Evolutionary conservation across 2,797 vertebrate species (phyloP), one percentile per base, ranked within the genome.

Genomic region (Centroberyx gerrardi): DNA sequence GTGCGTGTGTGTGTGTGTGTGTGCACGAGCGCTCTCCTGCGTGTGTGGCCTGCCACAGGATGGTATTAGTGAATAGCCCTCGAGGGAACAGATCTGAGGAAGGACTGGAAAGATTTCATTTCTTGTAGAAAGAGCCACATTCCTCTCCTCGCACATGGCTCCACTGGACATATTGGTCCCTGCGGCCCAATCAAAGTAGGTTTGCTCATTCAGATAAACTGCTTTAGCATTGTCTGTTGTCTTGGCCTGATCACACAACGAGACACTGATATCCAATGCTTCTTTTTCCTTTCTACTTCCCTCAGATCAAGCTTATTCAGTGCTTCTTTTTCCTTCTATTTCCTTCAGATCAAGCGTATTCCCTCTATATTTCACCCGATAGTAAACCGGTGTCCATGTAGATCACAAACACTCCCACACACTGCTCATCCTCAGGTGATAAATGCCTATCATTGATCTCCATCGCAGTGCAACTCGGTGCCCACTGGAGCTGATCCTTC

Each of bases 381-480:
- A 53, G 58, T 82, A 80, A 90, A 87, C 81, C 15, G 27, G 44
- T 72, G 68, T 80, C 78, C 67, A 71, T 52, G 77, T 88, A 83
- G 72, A 82, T 87, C 78, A 88, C 73, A 72, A 74, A 67, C 68
- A 72, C 71, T 52, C 83, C 86, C 85, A 84, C 80, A 54, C 72
- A 38, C 66, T 58, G 72, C 31, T 69, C 67, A 82, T 93, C 88
- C 81, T 83, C 73, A 58, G 86, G 91, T 92, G 88, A 91, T 93
- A 87, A 93, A 90, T 86, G 85, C 83, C 85, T 70, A 73, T 87
- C 88, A 88, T 90, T 93, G 89, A 93, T 93, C 92, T 91, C 91
- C 82, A 88, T 93, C 68, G 63, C 74, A 66, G 68, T 81, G 74
- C 60, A 79, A 56, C 83, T 90, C 72, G 2, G 72, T 85, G 83